A percentile compares a stretch with the other conserved stretches of the same genome.
phyloP scores from a whole-genome alignment of 1,140 invertebrate species.

The Aphidius ervi region DNA sequence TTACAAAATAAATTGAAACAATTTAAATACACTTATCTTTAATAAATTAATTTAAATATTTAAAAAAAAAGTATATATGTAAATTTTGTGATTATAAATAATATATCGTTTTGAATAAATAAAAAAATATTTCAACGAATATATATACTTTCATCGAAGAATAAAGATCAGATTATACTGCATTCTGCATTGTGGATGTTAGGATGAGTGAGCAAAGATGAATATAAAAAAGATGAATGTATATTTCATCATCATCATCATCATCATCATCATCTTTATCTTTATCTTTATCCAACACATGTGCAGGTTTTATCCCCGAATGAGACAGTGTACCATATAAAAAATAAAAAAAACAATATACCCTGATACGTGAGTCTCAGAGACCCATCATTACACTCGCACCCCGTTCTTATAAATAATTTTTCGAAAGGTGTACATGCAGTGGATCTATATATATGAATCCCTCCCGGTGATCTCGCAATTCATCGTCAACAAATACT shows the following conservation, averaged over 20 bases:
- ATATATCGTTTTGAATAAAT: no score
- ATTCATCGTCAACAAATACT: no score
- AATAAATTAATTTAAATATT: no score
- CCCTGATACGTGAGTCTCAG: conserved; percentile 15
- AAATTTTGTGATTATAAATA: no score
- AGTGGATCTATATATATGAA: conserved; percentile 12
- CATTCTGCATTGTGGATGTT: no score
- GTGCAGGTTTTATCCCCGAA: neutral
- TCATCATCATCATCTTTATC: neutral
- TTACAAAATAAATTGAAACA: no score
- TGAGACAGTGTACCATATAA: conserved; percentile 18
- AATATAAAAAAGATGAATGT: neutral
- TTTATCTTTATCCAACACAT: neutral
- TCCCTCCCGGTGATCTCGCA: neutral
- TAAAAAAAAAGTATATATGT: no score
- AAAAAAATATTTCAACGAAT: no score
- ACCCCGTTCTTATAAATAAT: conserved; percentile 5
- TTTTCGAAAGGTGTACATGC: conserved; percentile 1
- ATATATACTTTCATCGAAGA: no score
- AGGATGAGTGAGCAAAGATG: no score
- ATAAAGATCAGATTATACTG: no score
- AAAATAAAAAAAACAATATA: conserved; percentile 16
- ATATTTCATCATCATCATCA: neutral
- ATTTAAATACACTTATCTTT: no score
- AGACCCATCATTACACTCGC: conserved; percentile 29